These are phyloP conservation scores for Lottia scabra DNA, from an alignment of 2,888 invertebrate species.

Conservation along the genomic window DNA sequence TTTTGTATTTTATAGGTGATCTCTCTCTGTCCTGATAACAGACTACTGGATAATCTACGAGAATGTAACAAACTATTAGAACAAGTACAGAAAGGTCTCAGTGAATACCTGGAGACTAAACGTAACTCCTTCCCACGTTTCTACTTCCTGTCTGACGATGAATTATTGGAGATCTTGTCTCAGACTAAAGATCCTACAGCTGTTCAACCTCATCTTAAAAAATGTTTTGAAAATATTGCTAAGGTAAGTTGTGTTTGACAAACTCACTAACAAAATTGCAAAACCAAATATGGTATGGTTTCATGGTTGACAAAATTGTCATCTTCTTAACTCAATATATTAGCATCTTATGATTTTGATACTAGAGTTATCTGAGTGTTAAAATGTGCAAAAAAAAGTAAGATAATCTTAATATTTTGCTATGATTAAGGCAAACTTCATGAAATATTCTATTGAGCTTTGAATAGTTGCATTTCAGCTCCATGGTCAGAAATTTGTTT, in stretches of 20 bases:
- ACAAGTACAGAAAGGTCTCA: slow-evolving; percentile 70
- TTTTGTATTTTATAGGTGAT: slow-evolving; percentile 59
- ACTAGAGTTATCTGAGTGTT: no score
- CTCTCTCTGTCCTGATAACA: slow-evolving; percentile 67
- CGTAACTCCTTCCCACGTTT: slow-evolving; percentile 72
- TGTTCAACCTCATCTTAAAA: slow-evolving; percentile 77
- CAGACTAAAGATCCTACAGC: slow-evolving; percentile 71
- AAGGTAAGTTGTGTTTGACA: slow-evolving; percentile 69
- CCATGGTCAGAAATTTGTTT: no score
- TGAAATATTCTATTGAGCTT: no score
- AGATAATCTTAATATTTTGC: no score
- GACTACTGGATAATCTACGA: slow-evolving; percentile 77
- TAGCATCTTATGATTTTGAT: no score
- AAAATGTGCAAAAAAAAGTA: no score
- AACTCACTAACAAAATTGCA: no score
- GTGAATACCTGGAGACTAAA: slow-evolving; percentile 70
- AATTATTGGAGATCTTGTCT: slow-evolving; percentile 69
- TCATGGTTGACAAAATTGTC: no score
- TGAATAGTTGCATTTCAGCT: no score
- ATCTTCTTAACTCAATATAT: no score
- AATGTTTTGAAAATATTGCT: slow-evolving; percentile 85
- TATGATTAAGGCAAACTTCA: no score
- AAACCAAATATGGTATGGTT: no score
- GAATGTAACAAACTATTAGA: slow-evolving; percentile 76
- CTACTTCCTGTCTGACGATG: slow-evolving; percentile 71